Conservation (phyloP, 2,888 invertebrate species). For the Pseudococcus longispinus region DNA sequence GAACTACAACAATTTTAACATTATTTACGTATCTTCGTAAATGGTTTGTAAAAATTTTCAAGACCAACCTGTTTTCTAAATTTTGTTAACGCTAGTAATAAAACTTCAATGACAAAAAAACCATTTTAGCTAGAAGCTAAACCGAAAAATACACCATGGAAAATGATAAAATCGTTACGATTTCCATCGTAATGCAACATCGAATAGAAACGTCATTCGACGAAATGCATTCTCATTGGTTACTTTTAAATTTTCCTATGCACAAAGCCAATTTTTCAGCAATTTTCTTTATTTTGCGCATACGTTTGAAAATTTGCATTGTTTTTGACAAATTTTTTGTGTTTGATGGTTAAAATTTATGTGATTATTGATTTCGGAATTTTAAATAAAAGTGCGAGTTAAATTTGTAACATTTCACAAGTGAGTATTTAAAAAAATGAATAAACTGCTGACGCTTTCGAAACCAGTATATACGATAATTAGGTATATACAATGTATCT, state of each 20-base stretch:
- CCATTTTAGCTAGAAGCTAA: not conserved
- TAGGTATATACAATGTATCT: conserved; percentile 48
- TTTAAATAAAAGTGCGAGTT: not conserved
- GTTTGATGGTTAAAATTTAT: not conserved
- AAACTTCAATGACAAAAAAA: conserved; percentile 39
- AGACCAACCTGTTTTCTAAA: conserved; percentile 45
- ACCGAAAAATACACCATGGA: not conserved
- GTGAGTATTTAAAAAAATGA: conserved; percentile 54
- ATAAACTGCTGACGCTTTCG: conserved; percentile 51
- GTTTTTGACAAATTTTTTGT: not conserved
- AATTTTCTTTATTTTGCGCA: not conserved
- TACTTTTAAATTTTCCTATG: not conserved
- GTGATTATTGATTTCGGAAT: conserved; percentile 26
- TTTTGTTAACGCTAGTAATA: conserved; percentile 37
- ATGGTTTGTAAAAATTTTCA: conserved; percentile 21
- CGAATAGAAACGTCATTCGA: not conserved
- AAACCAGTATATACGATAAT: conserved; percentile 42
- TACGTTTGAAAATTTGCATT: not conserved
- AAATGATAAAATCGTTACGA: conserved; percentile 1
- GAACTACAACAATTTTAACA: conserved; percentile 1
- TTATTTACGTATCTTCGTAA: conserved; percentile 9
- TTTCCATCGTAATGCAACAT: not conserved
- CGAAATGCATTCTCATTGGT: not conserved
- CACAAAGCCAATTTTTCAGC: not conserved
- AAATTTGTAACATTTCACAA: not conserved